These are phyloP conservation scores for Paramormyrops hopkinsi DNA, from an alignment of 2,797 vertebrate species.

Conservation along the genomic window DNA sequence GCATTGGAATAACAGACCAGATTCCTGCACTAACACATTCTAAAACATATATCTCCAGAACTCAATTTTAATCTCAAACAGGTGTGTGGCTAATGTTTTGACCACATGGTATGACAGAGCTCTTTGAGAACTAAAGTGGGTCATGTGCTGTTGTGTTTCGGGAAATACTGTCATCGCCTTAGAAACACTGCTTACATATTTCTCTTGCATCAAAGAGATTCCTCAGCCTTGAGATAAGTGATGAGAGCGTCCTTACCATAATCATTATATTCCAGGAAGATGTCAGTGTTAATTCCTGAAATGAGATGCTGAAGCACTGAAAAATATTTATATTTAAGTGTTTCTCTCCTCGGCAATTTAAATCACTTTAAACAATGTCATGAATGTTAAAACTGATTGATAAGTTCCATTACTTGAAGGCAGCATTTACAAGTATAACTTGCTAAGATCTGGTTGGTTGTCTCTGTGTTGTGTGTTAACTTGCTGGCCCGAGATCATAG, in stretches of 20 bases:
- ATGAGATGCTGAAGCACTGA: background rate
- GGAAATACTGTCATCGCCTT: background rate
- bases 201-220: background rate
- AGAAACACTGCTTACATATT: background rate
- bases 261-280: background rate
- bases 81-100: background rate
- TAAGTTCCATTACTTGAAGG: background rate
- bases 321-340: background rate
- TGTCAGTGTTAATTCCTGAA: background rate
- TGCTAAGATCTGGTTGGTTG: background rate
- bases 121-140: background rate
- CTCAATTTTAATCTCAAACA: slow-evolving; percentile 2
- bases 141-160: background rate
- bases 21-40: slow-evolving; percentile 10
- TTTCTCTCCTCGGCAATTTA: background rate
- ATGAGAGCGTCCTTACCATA: background rate
- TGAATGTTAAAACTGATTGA: background rate
- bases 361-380: background rate
- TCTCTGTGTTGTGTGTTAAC: background rate
- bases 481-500: background rate
- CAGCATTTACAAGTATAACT: background rate
- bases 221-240: background rate
- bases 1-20: background rate
- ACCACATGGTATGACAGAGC: background rate
- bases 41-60: background rate